Evolutionary conservation across 2,888 invertebrate genomes (phyloP), one percentile per base, ranked within the genome.

Genomic region (Margaritifera margaritifera): DNA sequence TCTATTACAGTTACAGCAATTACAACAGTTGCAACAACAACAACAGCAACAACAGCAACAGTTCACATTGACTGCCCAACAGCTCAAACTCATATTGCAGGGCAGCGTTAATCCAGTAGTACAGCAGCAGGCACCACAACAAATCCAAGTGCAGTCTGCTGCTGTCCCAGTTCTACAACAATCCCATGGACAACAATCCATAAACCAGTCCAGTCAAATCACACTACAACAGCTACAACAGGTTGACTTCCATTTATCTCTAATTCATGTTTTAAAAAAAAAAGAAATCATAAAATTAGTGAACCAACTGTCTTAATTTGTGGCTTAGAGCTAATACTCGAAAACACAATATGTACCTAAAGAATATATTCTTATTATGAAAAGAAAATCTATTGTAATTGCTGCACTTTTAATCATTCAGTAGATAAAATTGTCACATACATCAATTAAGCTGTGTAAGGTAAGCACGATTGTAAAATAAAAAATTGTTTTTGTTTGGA

Each of bases 221-320:
- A 86, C 76, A 51, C 60, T 87, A n/a, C 87, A 88, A 60, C 87
- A 88, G 75, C 66, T 87, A 6, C 87, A 86, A 70, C 87, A 86
- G 84, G 86, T 87, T 75, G 22, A 50, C 51, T 22, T 19, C 55
- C 11, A 42, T 42, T 42, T 42, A 42, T 42, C 42, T 42, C 11
- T 42, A 42, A 6, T 42, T 42, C 11, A 42, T 42, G 11, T 11
- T 31, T 31, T 31, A 8, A 31, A 8, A 8, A 8, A 8, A 31
- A 4, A 31, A 31, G 8, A 31, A 31, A 8, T 1, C 11, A 31
- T 31, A 42, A 11, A n/a, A 42, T 11, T 42, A 11, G 11, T 42
- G 11, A 42, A 11, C 11, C 42, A 11, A 11, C 11, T 42, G 11
- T 6, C 57, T 2, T 53, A 25, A 19, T 53, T 61, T 50, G 52